A percentile compares a stretch with the other conserved stretches of the same genome.
Conservation (phyloP, 2,888 invertebrate species). For the Leucozona laternaria region DNA sequence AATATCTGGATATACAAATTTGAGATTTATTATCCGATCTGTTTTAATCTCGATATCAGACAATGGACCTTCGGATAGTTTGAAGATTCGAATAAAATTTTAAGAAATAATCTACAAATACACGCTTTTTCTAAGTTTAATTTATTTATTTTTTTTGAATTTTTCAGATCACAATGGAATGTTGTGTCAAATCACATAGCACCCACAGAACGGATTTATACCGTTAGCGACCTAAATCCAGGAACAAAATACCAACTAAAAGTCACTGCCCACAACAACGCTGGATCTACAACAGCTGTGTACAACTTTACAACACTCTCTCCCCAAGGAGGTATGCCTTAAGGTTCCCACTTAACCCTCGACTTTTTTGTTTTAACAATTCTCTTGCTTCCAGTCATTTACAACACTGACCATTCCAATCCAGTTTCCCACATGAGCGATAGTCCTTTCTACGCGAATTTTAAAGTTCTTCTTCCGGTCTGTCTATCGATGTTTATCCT, state of each 20-base stretch:
- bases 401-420: constrained; percentile 87
- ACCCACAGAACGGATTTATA: constrained; percentile 92
- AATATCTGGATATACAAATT: background rate
- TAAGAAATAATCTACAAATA: background rate
- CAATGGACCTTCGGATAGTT: background rate
- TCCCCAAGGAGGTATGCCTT: constrained; percentile 88
- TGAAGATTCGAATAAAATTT: background rate
- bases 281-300: constrained; percentile 91
- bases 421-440: constrained; percentile 88
- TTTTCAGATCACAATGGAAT: constrained; percentile 87
- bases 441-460: constrained; percentile 88
- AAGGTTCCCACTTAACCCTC: background rate
- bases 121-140: background rate
- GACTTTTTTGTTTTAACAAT: background rate
- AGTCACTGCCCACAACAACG: constrained; percentile 93
- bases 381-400: constrained; percentile 81
- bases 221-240: constrained; percentile 90
- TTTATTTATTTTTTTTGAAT: background rate
- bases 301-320: constrained; percentile 94
- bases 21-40: too few species aligned
- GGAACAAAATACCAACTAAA: constrained; percentile 90
- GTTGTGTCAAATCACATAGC: constrained; percentile 92
- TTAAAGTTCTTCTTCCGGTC: constrained; percentile 87
- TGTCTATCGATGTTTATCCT: constrained; percentile 88
- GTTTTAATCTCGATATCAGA: too few species aligned